Conservation (phyloP, 2,113 vertebrate species). For the Salvelinus sp. region DNA sequence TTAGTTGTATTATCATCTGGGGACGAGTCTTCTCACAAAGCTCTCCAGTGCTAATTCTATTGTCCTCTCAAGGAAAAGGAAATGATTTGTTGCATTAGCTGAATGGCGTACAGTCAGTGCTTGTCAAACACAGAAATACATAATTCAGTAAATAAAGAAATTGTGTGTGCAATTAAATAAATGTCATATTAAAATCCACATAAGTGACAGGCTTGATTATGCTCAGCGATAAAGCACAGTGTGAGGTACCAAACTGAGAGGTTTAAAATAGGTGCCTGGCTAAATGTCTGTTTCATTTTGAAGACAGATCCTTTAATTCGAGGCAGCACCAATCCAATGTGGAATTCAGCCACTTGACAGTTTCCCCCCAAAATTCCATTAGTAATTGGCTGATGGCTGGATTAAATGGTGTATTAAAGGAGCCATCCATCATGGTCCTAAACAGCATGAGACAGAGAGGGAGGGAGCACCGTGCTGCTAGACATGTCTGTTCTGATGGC, state of each 20-base stretch:
- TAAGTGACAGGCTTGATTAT: not conserved
- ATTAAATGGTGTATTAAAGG: conserved; percentile 71
- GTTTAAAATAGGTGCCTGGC: not conserved
- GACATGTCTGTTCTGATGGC: not conserved
- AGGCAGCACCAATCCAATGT: conserved; percentile 51
- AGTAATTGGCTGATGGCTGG: conserved; percentile 69
- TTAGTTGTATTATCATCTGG: conserved; percentile 28
- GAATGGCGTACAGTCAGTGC: conserved; percentile 24
- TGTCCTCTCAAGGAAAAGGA: conserved; percentile 4
- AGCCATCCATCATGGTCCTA: conserved; percentile 62
- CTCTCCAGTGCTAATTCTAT: conserved; percentile 12
- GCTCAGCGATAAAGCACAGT: not conserved
- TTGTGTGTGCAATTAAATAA: not conserved
- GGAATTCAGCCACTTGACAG: conserved; percentile 54
- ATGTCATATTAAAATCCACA: not conserved
- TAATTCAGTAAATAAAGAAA: conserved; percentile 8
- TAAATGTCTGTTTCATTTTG: conserved; percentile 4
- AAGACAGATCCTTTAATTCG: conserved; percentile 53
- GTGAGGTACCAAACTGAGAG: not conserved
- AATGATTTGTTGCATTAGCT: conserved; percentile 32
- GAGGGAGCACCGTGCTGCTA: not conserved
- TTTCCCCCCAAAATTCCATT: conserved; percentile 52
- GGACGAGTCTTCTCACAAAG: conserved; percentile 23
- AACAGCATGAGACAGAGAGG: conserved; percentile 12
- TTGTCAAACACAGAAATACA: conserved; percentile 37